These are phyloP conservation scores for Hydrolagus colliei DNA, from an alignment of 2,797 vertebrate species.

Conservation along the genomic window DNA sequence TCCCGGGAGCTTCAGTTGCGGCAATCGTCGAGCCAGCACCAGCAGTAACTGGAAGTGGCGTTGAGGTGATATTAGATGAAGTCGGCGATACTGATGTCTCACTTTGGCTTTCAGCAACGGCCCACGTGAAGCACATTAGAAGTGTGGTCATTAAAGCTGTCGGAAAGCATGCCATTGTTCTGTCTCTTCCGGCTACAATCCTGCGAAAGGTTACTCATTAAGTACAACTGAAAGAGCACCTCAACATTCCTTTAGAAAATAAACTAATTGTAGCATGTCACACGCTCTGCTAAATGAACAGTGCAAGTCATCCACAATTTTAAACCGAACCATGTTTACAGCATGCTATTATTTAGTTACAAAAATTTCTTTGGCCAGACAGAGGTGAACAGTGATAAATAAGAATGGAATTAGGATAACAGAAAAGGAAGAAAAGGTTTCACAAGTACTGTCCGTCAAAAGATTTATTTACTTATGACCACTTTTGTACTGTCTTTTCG, in stretches of 20 bases:
- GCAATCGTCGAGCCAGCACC: no score
- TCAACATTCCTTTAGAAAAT: neutral
- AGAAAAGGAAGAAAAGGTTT: neutral
- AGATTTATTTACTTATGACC: neutral
- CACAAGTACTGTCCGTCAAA: neutral
- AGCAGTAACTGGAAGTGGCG: neutral
- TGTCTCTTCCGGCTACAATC: neutral
- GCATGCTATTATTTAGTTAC: no score
- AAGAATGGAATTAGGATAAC: neutral
- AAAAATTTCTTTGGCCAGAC: no score
- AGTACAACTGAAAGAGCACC: neutral
- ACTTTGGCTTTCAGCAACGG: neutral
- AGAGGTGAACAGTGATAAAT: neutral
- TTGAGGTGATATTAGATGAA: neutral
- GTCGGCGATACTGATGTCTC: no score
- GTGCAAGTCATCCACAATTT: neutral
- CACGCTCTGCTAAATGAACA: neutral
- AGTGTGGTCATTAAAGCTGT: neutral
- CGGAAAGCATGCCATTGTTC: neutral
- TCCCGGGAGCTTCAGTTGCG: neutral
- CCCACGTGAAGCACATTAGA: neutral
- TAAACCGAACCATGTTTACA: no score
- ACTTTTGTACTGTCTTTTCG: neutral
- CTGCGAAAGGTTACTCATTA: constrained; percentile 1
- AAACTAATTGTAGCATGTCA: neutral